Conservation (phyloP, 2,888 invertebrate genomes). For the Metalampra italica region DNA sequence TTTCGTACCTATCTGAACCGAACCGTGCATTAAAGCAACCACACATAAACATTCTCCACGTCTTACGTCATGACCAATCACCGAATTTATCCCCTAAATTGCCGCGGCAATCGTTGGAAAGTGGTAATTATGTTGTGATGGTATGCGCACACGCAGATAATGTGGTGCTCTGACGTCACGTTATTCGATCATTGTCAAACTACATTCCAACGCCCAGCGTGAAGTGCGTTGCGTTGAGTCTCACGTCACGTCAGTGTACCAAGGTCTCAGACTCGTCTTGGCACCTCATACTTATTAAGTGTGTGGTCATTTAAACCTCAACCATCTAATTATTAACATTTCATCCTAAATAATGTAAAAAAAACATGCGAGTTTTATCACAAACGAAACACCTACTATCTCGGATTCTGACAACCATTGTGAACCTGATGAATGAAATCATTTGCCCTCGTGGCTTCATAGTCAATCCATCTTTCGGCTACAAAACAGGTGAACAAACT, state of each 20-base stretch:
- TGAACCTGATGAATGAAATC: not conserved
- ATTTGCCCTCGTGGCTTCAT: not conserved
- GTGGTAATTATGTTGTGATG: conserved; percentile 49
- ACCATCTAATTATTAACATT: conserved; percentile 24
- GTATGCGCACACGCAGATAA: conserved; percentile 47
- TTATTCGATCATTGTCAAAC: conserved; percentile 75
- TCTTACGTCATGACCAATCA: conserved; percentile 53
- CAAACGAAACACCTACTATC: not conserved
- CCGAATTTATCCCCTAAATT: conserved; percentile 48
- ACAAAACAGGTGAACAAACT: conserved; percentile 19
- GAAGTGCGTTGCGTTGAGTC: conserved; percentile 60
- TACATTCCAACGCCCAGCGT: conserved; percentile 71
- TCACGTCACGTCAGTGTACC: conserved; percentile 60
- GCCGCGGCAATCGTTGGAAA: conserved; percentile 42
- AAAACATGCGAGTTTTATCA: conserved; percentile 18
- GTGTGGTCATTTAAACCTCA: conserved; percentile 33
- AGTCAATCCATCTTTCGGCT: conserved; percentile 2
- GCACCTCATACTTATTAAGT: conserved; percentile 28
- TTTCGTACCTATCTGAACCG: conserved; percentile 41
- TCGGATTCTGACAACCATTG: not conserved
- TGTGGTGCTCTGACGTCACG: conserved; percentile 64
- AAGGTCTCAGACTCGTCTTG: conserved; percentile 65
- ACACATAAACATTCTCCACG: conserved; percentile 43
- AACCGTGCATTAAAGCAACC: conserved; percentile 41
- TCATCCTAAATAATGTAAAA: conserved; percentile 15